Evolutionary conservation across 1,140 invertebrate species (phyloP).

Genomic region (Liolophura sinensis): DNA sequence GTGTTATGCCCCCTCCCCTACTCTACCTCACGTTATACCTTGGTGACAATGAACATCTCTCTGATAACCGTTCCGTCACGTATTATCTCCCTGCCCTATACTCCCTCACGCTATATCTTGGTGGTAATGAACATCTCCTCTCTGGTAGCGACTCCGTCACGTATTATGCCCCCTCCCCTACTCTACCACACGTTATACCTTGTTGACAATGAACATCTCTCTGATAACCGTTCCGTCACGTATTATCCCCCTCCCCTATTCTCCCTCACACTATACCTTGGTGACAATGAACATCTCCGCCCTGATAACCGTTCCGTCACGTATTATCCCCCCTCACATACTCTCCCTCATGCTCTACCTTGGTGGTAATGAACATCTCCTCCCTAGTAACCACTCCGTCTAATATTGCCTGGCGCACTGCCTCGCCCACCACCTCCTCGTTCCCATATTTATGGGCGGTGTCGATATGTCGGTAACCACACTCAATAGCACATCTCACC

Average conservation of each 20-base stretch:
- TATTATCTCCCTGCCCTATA: constrained; percentile 25
- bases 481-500: constrained; percentile 69
- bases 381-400: constrained; percentile 46
- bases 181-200: neutral
- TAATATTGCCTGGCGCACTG: constrained; percentile 36
- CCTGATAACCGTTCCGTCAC: constrained; percentile 43
- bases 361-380: constrained; percentile 65
- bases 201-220: constrained; percentile 63
- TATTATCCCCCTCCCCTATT: constrained; percentile 43
- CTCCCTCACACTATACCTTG: constrained; percentile 50
- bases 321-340: constrained; percentile 44
- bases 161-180: constrained; percentile 43
- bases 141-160: constrained; percentile 32
- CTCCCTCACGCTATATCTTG: neutral
- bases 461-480: constrained; percentile 73
- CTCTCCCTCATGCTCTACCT: constrained; percentile 35
- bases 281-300: constrained; percentile 63
- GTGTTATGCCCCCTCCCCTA: too few relatives aligned
- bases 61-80: constrained; percentile 26
- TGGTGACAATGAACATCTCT: constrained; percentile 3
- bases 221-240: constrained; percentile 51
- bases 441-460: constrained; percentile 67
- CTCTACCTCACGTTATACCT: neutral
- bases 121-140: neutral
- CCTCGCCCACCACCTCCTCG: constrained; percentile 56